Evolutionary conservation across 53 echinoderm and acorn worm genomes (phyloP), one percentile per base, ranked within the genome.

Genomic region (Patiria pectinifera): DNA sequence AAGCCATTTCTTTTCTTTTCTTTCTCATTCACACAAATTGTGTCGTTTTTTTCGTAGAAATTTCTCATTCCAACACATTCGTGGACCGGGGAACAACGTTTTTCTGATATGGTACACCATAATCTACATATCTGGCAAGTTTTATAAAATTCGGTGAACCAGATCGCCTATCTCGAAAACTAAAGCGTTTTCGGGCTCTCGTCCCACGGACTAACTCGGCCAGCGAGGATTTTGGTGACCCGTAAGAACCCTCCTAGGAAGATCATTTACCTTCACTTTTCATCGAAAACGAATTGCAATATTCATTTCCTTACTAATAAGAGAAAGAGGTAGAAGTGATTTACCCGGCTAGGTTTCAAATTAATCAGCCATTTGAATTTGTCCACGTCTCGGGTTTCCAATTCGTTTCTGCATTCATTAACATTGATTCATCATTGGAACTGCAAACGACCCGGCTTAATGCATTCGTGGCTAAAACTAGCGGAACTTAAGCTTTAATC

Each of bases 341-440:
- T 87, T 87, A 59, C 49, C 53, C 24, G 75, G 62, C 76, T 48
- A 25, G 26, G 25, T 87, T 87, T 76, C 75, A 87, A 87, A 87
- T 87, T 87, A 87, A 87, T 87, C 87, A 87, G 58, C 76, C 76
- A n/a, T 87, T 76, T 59, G 82, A 82, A 82, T 82, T 59, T 53
- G 59, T 12, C 45, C 53, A 3, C 87, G 43, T 72, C 48, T 87
- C 87, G 35, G 75, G 59, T 87, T 74, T 76, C 87, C 43, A 85
- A 79, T 45, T 35, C 25, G 61, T 25, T 44, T 46, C 70, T 69
- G 85, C 69, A 46, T 85, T 85, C 70, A 85, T 71, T 71, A 71
- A 43, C 69, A 71, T 85, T 71, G 43, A 71, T 83, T 83, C 60
- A 25, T 26, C 83, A 25, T 62, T 23, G 62, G 83, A n/a, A 4